Evolutionary conservation across 2,113 vertebrate species (phyloP).

Genomic region (Lampris incognitus): DNA sequence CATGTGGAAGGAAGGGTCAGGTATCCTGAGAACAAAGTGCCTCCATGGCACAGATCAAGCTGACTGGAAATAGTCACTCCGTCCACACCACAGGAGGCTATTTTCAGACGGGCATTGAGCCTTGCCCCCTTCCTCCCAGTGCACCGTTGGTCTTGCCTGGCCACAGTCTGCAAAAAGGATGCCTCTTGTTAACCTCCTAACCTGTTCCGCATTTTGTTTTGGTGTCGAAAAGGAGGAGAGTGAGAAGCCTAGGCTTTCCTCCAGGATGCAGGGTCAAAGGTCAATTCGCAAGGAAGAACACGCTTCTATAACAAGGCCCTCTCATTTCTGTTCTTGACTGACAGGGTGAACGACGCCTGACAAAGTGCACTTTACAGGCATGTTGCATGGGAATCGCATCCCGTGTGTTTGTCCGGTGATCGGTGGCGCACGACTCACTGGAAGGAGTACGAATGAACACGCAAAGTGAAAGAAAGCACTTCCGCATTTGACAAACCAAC

Average conservation of each 20-base stretch:
- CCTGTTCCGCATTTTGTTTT: conserved; percentile 22
- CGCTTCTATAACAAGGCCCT: conserved; percentile 22
- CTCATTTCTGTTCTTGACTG: conserved; percentile 19
- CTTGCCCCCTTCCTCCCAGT: conserved; percentile 23
- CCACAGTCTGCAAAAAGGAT: conserved; percentile 18
- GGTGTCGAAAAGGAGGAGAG: conserved; percentile 1
- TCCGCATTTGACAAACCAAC: no score
- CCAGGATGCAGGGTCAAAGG: background rate
- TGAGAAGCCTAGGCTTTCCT: background rate
- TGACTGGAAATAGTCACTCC: conserved; percentile 42
- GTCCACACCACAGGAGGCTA: conserved; percentile 33
- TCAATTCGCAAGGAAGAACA: conserved; percentile 32
- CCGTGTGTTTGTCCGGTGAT: no score
- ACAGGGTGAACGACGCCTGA: no score
- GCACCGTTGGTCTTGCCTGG: conserved; percentile 17
- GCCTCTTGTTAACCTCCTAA: conserved; percentile 37
- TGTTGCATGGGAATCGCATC: no score
- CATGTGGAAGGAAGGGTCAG: conserved; percentile 71
- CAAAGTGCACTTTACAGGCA: no score
- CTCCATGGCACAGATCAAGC: conserved; percentile 20
- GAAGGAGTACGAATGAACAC: no score
- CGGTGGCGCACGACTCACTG: no score
- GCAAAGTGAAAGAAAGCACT: no score
- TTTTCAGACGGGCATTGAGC: conserved; percentile 48
- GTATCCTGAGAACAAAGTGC: conserved; percentile 66